phyloP scores from a whole-genome alignment of 2,888 invertebrate species.

The Meloe dianella region DNA sequence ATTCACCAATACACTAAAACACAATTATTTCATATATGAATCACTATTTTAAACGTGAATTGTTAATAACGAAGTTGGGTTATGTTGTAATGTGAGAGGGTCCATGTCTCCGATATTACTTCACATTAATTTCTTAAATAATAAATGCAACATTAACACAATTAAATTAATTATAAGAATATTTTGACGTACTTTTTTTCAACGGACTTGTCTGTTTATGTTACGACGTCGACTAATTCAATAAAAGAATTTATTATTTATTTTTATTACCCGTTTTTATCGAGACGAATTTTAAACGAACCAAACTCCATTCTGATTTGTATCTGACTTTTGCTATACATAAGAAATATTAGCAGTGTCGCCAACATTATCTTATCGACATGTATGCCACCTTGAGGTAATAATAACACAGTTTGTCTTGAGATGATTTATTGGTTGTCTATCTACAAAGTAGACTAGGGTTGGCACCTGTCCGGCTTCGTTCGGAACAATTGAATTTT shows the following conservation, averaged over 20 bases:
- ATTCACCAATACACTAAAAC: constrained; percentile 14
- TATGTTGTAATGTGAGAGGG: constrained; percentile 20
- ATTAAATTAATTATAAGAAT: background rate
- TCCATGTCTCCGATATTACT: constrained; percentile 15
- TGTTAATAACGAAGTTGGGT: constrained; percentile 16
- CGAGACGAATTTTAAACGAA: constrained; percentile 1
- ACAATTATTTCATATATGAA: constrained; percentile 12
- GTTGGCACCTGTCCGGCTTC: too few species aligned
- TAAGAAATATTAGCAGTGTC: background rate
- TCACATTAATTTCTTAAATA: background rate
- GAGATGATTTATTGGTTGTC: too few species aligned
- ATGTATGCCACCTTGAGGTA: background rate
- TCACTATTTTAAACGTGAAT: constrained; percentile 16
- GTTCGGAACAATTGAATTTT: too few species aligned
- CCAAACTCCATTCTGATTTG: constrained; percentile 10
- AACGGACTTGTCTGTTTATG: background rate
- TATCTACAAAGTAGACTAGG: too few species aligned
- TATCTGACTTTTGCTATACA: constrained; percentile 1
- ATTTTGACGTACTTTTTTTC: background rate
- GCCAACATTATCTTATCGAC: background rate
- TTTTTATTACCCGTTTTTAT: background rate
- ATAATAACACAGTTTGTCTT: background rate
- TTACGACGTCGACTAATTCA: constrained; percentile 5
- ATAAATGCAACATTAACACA: background rate
- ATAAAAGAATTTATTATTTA: background rate